These are phyloP conservation scores for Columba livia DNA, from an alignment of 2,113 vertebrate species.

Conservation along the genomic window DNA sequence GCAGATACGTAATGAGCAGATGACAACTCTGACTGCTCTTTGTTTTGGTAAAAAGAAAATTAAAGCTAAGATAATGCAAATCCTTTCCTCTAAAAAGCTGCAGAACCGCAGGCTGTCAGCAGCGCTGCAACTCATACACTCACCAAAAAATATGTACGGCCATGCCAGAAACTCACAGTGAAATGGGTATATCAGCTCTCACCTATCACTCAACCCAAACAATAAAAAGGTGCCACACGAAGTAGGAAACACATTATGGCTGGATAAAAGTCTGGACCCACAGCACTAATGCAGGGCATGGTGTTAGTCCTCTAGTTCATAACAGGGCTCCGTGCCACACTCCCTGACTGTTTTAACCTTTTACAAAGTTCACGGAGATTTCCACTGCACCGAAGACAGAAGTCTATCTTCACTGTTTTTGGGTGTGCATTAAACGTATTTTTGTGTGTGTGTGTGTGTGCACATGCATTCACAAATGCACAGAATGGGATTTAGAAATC, in stretches of 20 bases:
- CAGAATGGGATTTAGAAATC: not conserved
- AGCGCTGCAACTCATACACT: not conserved
- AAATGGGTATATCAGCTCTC: not conserved
- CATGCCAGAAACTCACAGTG: not conserved
- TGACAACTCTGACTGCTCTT: slow-evolving; percentile 53
- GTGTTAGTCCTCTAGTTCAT: not conserved
- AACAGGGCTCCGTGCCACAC: rapidly evolving
- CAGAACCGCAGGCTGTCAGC: not conserved
- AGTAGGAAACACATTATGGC: not conserved
- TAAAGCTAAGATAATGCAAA: slow-evolving; percentile 51
- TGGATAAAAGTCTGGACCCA: not conserved
- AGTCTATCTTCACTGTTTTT: not conserved
- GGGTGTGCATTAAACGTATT: not conserved
- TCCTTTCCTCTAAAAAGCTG: slow-evolving; percentile 37
- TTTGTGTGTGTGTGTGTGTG: no score
- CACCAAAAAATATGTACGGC: not conserved
- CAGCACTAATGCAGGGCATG: not conserved
- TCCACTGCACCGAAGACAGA: not conserved
- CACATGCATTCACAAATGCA: not conserved
- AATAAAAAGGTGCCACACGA: not conserved
- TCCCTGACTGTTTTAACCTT: not conserved
- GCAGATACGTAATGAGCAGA: slow-evolving; percentile 36
- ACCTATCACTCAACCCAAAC: not conserved
- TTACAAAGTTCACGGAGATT: not conserved
- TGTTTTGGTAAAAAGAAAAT: slow-evolving; percentile 56